Percentiles rank a stretch among this genome's conserved stretches.
These are phyloP conservation scores for Urocolius indicus DNA, from an alignment of 2,113 vertebrate species.

Conservation along the genomic window DNA sequence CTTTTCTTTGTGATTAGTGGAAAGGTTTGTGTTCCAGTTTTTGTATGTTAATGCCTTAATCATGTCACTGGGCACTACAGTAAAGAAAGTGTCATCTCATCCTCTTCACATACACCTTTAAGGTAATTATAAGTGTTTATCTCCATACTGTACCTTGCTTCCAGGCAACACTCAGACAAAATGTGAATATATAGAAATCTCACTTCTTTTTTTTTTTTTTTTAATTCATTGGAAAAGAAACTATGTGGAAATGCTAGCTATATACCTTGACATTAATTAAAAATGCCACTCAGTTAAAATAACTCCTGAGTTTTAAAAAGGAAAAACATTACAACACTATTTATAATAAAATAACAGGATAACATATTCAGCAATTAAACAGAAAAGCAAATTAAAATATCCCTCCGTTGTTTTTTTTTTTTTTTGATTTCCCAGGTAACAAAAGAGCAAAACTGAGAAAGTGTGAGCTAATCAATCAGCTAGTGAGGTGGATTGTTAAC, in stretches of 20 bases:
- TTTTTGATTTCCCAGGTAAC: neutral
- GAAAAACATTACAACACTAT: neutral
- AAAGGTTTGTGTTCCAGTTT: too few relatives aligned
- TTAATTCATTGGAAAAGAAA: neutral
- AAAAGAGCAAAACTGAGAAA: too few relatives aligned
- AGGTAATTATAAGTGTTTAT: too few relatives aligned
- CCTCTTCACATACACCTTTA: too few relatives aligned
- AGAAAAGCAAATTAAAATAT: neutral
- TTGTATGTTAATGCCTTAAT: too few relatives aligned
- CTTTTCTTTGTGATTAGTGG: too few relatives aligned
- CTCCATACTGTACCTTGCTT: neutral
- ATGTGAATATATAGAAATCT: neutral
- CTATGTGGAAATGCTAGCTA: neutral
- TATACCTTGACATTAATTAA: neutral
- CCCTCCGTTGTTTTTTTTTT: neutral
- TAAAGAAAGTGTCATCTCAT: too few relatives aligned
- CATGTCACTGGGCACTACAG: too few relatives aligned
- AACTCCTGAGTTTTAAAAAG: neutral
- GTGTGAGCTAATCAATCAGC: too few relatives aligned
- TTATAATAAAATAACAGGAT: neutral
- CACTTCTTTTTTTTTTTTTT: too few relatives aligned
- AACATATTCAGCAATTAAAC: neutral
- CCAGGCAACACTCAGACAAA: neutral
- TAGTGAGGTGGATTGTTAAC: too few relatives aligned
- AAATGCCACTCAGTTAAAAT: neutral